Conservation (phyloP, 1,140 invertebrate genomes). For the Diuraphis noxia region DNA sequence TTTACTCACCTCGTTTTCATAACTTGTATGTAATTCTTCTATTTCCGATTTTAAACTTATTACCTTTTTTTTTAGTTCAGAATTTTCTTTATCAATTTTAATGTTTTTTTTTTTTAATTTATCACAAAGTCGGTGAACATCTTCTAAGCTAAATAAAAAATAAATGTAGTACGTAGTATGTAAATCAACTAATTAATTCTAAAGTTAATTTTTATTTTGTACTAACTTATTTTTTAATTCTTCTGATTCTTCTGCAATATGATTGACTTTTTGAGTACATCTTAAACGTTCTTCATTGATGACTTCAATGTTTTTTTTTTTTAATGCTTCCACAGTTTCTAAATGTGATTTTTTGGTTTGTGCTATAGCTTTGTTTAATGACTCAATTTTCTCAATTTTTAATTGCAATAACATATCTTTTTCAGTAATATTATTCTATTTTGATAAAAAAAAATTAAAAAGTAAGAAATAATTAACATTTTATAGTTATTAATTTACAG, state of each 20-base stretch:
- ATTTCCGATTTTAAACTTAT: not conserved
- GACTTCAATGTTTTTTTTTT: not conserved
- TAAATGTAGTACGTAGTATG: not conserved
- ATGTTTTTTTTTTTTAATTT: not conserved
- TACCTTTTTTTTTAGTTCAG: not conserved
- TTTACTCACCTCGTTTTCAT: conserved; percentile 21
- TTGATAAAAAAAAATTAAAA: not conserved
- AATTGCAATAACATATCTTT: conserved; percentile 23
- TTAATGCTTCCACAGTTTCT: not conserved
- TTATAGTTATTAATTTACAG: not conserved
- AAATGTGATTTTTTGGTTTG: conserved; percentile 26
- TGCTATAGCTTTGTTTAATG: not conserved
- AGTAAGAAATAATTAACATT: not conserved
- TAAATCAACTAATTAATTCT: not conserved
- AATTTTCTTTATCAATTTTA: not conserved
- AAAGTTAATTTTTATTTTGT: not conserved
- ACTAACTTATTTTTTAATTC: conserved; percentile 18
- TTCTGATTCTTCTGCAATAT: not conserved
- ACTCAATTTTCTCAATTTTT: conserved; percentile 30
- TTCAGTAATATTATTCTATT: conserved; percentile 24
- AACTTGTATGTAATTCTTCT: not conserved
- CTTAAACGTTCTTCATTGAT: conserved; percentile 26
- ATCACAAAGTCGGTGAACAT: not conserved
- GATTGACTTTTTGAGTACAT: not conserved
- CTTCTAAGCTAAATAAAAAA: conserved; percentile 1